Conservation (phyloP, 2,888 invertebrate genomes). For the Philopedon plagiatum region DNA sequence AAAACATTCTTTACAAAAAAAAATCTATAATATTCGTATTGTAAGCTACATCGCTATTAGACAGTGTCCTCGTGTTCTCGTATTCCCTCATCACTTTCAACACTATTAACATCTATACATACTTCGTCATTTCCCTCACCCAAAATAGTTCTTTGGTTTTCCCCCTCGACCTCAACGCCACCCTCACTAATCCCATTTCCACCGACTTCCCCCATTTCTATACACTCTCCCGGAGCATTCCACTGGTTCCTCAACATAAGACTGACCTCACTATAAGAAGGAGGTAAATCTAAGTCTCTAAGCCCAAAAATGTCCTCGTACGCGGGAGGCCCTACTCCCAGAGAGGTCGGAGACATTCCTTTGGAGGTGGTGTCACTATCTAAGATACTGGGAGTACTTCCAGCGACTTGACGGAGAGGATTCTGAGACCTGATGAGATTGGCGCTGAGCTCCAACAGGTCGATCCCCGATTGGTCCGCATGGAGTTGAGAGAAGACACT, state of each 20-base stretch:
- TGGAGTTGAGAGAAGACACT: slow-evolving; percentile 71
- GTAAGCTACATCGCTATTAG: not conserved
- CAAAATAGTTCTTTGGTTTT: slow-evolving; percentile 4
- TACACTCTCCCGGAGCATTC: not conserved
- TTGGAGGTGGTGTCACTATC: slow-evolving; percentile 72
- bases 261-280: slow-evolving; percentile 66
- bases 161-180: not conserved
- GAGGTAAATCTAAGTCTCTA: slow-evolving; percentile 62
- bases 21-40: too few species aligned
- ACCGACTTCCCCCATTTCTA: slow-evolving; percentile 20
- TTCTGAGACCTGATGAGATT: slow-evolving; percentile 69
- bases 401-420: slow-evolving; percentile 57
- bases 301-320: slow-evolving; percentile 72
- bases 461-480: slow-evolving; percentile 68
- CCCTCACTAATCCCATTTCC: not conserved
- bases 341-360: slow-evolving; percentile 69
- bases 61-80: not conserved
- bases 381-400: slow-evolving; percentile 67
- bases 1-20: too few species aligned
- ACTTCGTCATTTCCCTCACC: not conserved
- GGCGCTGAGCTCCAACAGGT: slow-evolving; percentile 71
- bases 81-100: not conserved
- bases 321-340: slow-evolving; percentile 70
- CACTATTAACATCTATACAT: slow-evolving; percentile 15
- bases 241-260: slow-evolving; percentile 56